These are phyloP conservation scores for Bambusicola thoracicus DNA, from an alignment of 2,113 vertebrate genomes.

Conservation along the genomic window DNA sequence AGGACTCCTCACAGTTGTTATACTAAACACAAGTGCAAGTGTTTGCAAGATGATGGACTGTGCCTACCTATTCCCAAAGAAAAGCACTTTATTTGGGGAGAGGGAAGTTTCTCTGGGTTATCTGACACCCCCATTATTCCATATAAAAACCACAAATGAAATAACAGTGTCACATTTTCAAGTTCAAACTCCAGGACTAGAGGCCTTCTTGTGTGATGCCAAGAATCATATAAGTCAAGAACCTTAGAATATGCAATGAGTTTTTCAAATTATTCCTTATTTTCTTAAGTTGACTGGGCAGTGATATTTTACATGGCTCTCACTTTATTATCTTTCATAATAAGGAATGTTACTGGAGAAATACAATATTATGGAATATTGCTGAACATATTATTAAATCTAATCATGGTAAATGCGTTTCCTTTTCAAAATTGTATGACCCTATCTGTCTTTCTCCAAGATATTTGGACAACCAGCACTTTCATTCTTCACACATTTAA, in stretches of 20 bases:
- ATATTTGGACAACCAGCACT: not conserved
- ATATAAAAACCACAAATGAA: not conserved
- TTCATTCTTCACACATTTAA: not conserved
- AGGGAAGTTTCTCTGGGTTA: not conserved
- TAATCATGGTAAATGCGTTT: conserved; percentile 8
- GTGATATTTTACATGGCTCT: conserved; percentile 39
- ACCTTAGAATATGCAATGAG: not conserved
- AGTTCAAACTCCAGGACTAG: not conserved
- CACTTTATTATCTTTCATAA: conserved; percentile 66
- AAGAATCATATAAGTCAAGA: conserved; percentile 23
- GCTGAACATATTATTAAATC: conserved; percentile 34
- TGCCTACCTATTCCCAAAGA: not conserved
- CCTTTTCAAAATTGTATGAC: not conserved
- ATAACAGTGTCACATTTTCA: not conserved
- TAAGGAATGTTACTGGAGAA: conserved; percentile 35
- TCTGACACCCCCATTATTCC: not conserved
- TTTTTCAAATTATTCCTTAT: conserved; percentile 47
- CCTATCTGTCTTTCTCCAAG: not conserved
- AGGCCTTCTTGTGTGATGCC: not conserved
- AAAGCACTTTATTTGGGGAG: not conserved
- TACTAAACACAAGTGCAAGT: not conserved
- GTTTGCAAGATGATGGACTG: not conserved
- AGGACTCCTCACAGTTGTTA: not conserved
- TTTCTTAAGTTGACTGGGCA: conserved; percentile 25
- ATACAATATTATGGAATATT: conserved; percentile 28